Base-by-base conservation (phyloP, 2,888 invertebrate genomes). In the Ophion ventricosus region DNA sequence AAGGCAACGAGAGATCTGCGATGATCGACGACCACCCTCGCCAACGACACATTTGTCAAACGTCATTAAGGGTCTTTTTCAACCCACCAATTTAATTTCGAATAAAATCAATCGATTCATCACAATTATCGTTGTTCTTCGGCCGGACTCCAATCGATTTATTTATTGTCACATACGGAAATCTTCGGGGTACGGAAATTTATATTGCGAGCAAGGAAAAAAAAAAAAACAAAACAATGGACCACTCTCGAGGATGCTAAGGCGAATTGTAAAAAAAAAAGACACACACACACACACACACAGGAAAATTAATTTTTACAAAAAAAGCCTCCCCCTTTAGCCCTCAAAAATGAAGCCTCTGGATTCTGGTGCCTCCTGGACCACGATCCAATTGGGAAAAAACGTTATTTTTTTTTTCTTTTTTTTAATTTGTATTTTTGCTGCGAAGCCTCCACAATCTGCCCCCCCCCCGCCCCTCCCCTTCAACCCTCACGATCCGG, bases 161-260 rank as follows among this genome's bases (percentile, higher is more conserved):
- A 14, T 67, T 20, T 7, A n/a, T n/a, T n/a, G n/a, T n/a, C 1
- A 57, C 11, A n/a, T 3, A 11, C 20, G 20, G 20, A 20, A 23
- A 23, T 23, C 20, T 10, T 57, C 4, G 20, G 57, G 23, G 1
- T 20, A 20, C 23, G 57, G 7, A 23, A 7, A 57, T 35, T 64
- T 75, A 54, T 25, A 11, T 14, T 49, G 14, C 25, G 29, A 63
- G 29, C 54, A 20, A 72, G 8, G 35, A 43, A 29, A 10, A 72
- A 40, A 14, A 23, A n/a, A 70, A 64, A 35, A n/a, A 11, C 63
- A 40, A 54, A 70, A 14, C 26, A 10, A 29, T 78, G 85, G 87
- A 88, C 87, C 85, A 88, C 83, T 84, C 84, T 79, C 35, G 80
- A 82, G 88, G 87, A 89, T 88, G 88, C 89, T 87, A 90, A 89